Evolutionary conservation across 2,797 vertebrate species (phyloP).

Genomic region (Anguilla pacifica): DNA sequence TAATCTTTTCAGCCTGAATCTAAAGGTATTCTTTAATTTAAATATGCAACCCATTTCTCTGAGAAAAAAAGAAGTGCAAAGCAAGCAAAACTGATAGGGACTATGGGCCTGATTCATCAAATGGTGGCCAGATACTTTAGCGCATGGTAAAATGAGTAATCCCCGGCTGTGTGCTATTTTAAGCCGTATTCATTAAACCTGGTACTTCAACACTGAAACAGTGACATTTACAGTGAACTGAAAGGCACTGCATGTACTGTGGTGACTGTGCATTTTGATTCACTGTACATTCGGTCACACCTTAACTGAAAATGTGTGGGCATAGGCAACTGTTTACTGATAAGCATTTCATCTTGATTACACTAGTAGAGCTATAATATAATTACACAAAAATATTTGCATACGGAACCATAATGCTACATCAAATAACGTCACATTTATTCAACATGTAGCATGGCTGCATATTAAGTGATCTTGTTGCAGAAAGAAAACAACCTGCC

Average conservation of each 20-base stretch:
- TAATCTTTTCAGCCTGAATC: slow-evolving; percentile 73
- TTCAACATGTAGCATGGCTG: neutral
- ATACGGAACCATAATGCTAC: neutral
- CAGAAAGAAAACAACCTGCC: neutral
- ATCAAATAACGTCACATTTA: slow-evolving; percentile 14
- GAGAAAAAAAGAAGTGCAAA: slow-evolving; percentile 67
- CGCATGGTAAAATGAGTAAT: slow-evolving; percentile 52
- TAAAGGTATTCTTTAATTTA: slow-evolving; percentile 76
- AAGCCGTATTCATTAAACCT: slow-evolving; percentile 13
- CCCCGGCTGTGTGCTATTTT: slow-evolving; percentile 16
- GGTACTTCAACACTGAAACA: neutral
- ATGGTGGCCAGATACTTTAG: slow-evolving; percentile 60
- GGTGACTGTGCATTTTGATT: neutral
- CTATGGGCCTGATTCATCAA: slow-evolving; percentile 67
- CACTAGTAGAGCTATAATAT: neutral
- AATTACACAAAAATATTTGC: neutral
- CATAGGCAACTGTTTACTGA: neutral
- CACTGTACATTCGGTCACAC: neutral
- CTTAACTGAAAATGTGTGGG: neutral
- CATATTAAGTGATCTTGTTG: neutral
- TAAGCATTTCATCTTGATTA: slow-evolving; percentile 3
- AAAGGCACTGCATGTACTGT: neutral
- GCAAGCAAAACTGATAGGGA: slow-evolving; percentile 70
- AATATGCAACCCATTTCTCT: slow-evolving; percentile 67
- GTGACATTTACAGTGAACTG: neutral